Evolutionary conservation across 2,113 vertebrate species (phyloP), one percentile per base, ranked within the genome.

Genomic region (Octodon degus): DNA sequence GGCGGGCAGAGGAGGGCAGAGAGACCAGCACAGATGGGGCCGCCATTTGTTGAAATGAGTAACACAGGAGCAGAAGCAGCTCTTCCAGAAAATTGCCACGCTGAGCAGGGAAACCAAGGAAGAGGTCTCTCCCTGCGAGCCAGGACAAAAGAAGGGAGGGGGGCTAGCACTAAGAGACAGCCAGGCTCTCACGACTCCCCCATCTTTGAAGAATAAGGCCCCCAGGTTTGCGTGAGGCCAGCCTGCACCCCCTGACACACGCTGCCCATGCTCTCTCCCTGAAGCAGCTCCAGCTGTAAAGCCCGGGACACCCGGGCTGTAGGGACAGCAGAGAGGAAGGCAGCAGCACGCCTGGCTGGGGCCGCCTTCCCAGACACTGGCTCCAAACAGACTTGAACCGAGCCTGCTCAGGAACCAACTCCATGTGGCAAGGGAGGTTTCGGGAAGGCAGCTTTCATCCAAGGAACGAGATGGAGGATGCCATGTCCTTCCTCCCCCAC

Each of bases 41-140:
- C 68, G 20, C 72, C 43, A 2, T 83, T 91, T 76, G 47, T 55
- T 89, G 72, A 86, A 89, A 93, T 43, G 74, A 83, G 50, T 58
- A 74, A 22, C 82, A 86, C 82, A 86, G 81, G 43, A 22, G 43
- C 68, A 95, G 50, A 37, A 91, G 53, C 10, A 6, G 65, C 30
- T 92, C 90, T 93, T 76, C 30, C 30, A 47, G 60, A 68, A 95
- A 81, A 50, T 30, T 55, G 90, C 68, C 65, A 82, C 53, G 40
- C 65, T 76, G 11, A 24, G 53, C 16, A 91, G 72, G 37, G 60
- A 97, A 86, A 94, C 77, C 89, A 90, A 83, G 77, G 43, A 3
- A 70, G 70, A 80, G 30, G 3, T 72, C 13, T 67, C 8, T 32
- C 87, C 40, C 62, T 25, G 5, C 34, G 76, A 83, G 20, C 67